These are phyloP conservation scores for Urocyon cinereoargenteus DNA, from an alignment of 2,797 vertebrate species.

Conservation along the genomic window DNA sequence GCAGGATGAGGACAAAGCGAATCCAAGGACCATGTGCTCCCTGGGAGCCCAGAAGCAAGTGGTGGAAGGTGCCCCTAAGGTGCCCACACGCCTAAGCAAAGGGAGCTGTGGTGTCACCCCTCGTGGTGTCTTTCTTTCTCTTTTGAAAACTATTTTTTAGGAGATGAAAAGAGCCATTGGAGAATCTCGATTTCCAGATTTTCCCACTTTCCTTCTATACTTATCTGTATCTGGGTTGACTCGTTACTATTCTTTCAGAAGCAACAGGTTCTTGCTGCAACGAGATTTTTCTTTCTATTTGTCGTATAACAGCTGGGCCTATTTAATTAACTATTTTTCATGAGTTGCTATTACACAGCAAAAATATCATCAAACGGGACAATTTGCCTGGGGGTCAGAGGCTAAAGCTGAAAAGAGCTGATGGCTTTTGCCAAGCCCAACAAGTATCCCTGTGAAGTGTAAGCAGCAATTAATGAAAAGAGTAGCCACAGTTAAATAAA, in stretches of 20 bases:
- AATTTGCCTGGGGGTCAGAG: constrained; percentile 54
- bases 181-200: neutral
- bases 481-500: constrained; percentile 56
- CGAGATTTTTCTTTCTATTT: neutral
- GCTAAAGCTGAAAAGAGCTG: neutral
- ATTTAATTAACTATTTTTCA: constrained; percentile 19
- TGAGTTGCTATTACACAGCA: neutral
- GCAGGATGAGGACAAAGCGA: neutral
- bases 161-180: neutral
- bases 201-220: neutral
- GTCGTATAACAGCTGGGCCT: neutral
- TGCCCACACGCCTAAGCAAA: neutral
- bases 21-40: neutral
- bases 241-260: neutral
- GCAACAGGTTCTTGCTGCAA: neutral
- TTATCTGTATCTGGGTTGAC: neutral
- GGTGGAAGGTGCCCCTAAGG: neutral
- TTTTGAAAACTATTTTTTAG: neutral
- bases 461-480: constrained; percentile 64
- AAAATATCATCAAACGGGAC: constrained; percentile 44
- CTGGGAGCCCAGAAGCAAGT: neutral
- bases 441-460: constrained; percentile 52
- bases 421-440: constrained; percentile 58
- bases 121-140: neutral
- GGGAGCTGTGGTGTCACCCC: too few relatives aligned